phyloP scores from a whole-genome alignment of 2,797 vertebrate species.

The Coregonus suidteri region DNA sequence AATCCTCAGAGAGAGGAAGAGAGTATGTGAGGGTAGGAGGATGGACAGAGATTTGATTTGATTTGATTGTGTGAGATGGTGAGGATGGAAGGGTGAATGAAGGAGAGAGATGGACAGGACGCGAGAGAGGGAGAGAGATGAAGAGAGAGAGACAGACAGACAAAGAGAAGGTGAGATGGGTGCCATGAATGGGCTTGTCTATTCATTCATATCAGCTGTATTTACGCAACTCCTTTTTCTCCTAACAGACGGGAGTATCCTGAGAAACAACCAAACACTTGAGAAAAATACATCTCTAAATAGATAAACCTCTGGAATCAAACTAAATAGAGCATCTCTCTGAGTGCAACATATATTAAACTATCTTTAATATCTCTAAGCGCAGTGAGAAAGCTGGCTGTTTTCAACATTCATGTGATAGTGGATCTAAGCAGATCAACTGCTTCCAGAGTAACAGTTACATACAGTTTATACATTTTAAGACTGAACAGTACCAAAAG shows the following conservation, averaged over 20 bases:
- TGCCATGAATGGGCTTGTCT: conserved; percentile 19
- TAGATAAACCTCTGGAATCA: conserved; percentile 51
- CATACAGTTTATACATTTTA: conserved; percentile 29
- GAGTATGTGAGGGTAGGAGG: neutral
- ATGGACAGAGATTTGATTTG: neutral
- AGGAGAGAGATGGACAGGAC: conserved; percentile 10
- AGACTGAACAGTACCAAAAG: conserved; percentile 56
- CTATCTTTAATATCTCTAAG: conserved; percentile 24
- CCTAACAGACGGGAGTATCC: conserved; percentile 36
- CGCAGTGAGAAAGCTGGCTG: neutral
- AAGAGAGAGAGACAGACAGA: neutral
- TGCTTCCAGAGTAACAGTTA: conserved; percentile 46
- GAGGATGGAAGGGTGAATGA: neutral
- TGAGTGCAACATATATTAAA: conserved; percentile 44
- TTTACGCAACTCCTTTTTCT: conserved; percentile 18
- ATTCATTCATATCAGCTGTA: conserved; percentile 4
- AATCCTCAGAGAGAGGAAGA: neutral
- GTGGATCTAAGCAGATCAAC: neutral
- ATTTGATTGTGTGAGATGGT: neutral
- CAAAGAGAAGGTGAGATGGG: conserved; percentile 13
- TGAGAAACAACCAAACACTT: conserved; percentile 38
- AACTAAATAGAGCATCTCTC: conserved; percentile 53
- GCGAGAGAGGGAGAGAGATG: conserved; percentile 7
- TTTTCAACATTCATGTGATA: neutral
- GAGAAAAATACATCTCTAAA: conserved; percentile 23